phyloP scores from a whole-genome alignment of 2,797 vertebrate genomes.

The Lateolabrax maculatus region DNA sequence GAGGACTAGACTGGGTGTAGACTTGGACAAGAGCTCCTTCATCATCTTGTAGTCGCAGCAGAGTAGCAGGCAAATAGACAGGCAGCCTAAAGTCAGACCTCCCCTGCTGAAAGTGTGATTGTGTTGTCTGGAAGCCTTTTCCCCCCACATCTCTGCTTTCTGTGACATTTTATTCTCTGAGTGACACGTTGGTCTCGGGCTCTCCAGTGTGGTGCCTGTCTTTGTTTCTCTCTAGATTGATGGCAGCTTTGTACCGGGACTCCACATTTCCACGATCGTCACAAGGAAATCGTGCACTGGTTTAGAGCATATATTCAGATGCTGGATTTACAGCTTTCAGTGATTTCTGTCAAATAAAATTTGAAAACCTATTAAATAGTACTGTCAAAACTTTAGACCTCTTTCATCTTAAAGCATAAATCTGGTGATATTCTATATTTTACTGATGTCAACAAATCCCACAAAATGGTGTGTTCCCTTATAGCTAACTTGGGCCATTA shows the following conservation, averaged over 20 bases:
- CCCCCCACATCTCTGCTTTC: conserved; percentile 66
- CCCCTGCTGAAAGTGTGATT: conserved; percentile 73
- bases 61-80: conserved; percentile 58
- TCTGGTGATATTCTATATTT: neutral
- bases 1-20: conserved; percentile 56
- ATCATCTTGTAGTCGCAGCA: conserved; percentile 59
- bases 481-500: neutral
- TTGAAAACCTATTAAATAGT: neutral
- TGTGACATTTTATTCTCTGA: conserved; percentile 71
- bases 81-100: conserved; percentile 71
- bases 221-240: conserved; percentile 72
- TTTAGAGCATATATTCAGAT: conserved; percentile 26
- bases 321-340: neutral
- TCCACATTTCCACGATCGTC: conserved; percentile 34
- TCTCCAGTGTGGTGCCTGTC: conserved; percentile 59
- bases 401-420: neutral
- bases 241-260: conserved; percentile 52
- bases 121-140: conserved; percentile 71
- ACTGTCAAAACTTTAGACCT: conserved; percentile 10
- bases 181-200: conserved; percentile 64
- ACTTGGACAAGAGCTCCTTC: conserved; percentile 68
- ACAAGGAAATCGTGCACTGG: neutral
- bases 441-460: neutral
- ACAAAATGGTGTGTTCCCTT: neutral
- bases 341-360: conserved; percentile 20